Conservation (phyloP, 2,797 vertebrate genomes). For the Artibeus jamaicensis region DNA sequence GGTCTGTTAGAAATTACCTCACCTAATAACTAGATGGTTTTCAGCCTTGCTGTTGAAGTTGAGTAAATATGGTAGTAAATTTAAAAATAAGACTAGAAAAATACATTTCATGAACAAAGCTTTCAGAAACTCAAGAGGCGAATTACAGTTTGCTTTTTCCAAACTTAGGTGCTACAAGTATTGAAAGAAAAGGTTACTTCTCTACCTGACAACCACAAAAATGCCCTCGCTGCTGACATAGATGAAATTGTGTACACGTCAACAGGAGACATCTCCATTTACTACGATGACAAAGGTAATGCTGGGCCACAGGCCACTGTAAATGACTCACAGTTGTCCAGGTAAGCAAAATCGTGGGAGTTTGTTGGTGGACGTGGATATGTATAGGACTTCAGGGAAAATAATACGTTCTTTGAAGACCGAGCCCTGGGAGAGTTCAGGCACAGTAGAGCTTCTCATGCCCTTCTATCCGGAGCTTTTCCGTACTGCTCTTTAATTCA, state of each 20-base stretch:
- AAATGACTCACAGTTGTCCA: background rate
- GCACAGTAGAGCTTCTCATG: background rate
- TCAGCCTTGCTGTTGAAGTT: conserved; percentile 36
- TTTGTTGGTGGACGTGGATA: background rate
- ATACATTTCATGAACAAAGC: background rate
- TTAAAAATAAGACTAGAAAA: conserved; percentile 46
- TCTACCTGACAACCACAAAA: conserved; percentile 87
- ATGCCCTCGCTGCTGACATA: conserved; percentile 89
- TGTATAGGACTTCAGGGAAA: background rate
- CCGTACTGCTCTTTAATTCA: background rate
- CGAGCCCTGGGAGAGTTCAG: background rate
- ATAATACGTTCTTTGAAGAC: background rate
- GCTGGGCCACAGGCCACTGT: background rate
- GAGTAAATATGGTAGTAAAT: background rate
- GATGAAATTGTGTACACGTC: conserved; percentile 91
- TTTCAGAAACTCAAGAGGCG: background rate
- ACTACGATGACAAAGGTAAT: conserved; percentile 92
- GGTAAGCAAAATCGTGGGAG: background rate
- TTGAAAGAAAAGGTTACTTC: conserved; percentile 89
- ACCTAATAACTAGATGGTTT: background rate
- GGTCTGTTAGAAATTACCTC: background rate
- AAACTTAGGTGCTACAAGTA: conserved; percentile 88
- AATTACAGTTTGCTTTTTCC: conserved; percentile 64
- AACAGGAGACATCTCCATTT: conserved; percentile 91
- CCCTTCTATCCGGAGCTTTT: background rate